Conservation (phyloP, 2,797 vertebrate species). For the Pipistrellus kuhlii region DNA sequence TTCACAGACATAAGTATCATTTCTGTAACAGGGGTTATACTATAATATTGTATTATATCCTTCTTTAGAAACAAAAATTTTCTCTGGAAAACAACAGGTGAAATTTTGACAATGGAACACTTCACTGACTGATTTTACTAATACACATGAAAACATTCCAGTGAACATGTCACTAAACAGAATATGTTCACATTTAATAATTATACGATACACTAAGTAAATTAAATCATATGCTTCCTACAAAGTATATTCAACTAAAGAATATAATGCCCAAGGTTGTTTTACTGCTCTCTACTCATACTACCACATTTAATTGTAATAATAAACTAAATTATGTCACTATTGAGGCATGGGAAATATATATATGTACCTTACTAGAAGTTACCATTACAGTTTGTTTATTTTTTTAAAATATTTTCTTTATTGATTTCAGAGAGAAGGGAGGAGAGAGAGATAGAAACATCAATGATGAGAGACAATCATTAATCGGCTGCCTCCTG, state of each 20-base stretch:
- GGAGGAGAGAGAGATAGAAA: too few species aligned
- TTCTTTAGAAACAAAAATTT: conserved; percentile 29
- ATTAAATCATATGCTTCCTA: conserved; percentile 15
- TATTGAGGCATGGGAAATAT: not conserved
- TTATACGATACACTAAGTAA: conserved; percentile 15
- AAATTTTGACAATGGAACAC: conserved; percentile 56
- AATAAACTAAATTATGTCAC: conserved; percentile 54
- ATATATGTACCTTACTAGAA: not conserved
- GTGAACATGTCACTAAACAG: conserved; percentile 7
- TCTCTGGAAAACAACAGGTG: conserved; percentile 43
- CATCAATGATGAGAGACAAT: too few species aligned
- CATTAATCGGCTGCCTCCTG: too few species aligned
- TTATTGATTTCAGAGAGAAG: too few species aligned
- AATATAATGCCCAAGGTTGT: not conserved
- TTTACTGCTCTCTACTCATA: not conserved
- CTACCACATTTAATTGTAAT: not conserved
- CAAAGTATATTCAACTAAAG: conserved; percentile 41
- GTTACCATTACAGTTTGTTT: not conserved
- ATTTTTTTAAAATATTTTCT: too few species aligned
- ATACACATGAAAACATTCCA: conserved; percentile 43
- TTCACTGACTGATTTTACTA: conserved; percentile 42
- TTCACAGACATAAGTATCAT: not conserved
- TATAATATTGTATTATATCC: not conserved
- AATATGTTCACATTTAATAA: conserved; percentile 47
- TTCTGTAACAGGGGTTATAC: not conserved